Evolutionary conservation across 1,140 invertebrate genomes (phyloP).

Genomic region (Wiebesia pumilae): DNA sequence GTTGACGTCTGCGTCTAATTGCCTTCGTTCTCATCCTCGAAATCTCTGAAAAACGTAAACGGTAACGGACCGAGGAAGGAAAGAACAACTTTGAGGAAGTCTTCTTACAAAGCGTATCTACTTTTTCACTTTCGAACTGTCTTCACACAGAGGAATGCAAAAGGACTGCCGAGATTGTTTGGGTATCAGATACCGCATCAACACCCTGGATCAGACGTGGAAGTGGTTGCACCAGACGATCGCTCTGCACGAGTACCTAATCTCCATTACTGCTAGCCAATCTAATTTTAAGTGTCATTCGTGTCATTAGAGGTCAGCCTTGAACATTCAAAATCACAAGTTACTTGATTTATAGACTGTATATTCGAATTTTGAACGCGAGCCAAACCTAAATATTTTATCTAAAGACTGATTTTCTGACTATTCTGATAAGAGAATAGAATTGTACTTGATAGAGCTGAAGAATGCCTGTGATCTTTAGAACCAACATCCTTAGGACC

Average conservation of each 20-base stretch:
- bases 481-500: constrained; percentile 46
- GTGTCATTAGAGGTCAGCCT: constrained; percentile 58
- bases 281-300: constrained; percentile 75
- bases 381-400: not conserved
- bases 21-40: not conserved
- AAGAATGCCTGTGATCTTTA: constrained; percentile 63
- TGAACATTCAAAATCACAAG: not conserved
- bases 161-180: constrained; percentile 88
- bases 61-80: not conserved
- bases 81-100: too few species aligned
- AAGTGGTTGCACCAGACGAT: constrained; percentile 94
- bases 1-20: too few species aligned
- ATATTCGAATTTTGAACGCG: not conserved
- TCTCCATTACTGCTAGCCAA: constrained; percentile 84
- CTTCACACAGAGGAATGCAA: constrained; percentile 86
- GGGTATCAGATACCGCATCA: constrained; percentile 88
- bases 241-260: constrained; percentile 88
- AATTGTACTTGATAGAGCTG: constrained; percentile 49
- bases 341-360: not conserved
- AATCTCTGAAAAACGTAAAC: not conserved
- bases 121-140: constrained; percentile 73
- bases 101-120: not conserved
- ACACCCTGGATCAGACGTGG: constrained; percentile 90
- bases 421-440: constrained; percentile 35
- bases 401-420: constrained; percentile 47